Conservation (phyloP, 2,797 vertebrate genomes). For the Hapalemur alaotrensis region DNA sequence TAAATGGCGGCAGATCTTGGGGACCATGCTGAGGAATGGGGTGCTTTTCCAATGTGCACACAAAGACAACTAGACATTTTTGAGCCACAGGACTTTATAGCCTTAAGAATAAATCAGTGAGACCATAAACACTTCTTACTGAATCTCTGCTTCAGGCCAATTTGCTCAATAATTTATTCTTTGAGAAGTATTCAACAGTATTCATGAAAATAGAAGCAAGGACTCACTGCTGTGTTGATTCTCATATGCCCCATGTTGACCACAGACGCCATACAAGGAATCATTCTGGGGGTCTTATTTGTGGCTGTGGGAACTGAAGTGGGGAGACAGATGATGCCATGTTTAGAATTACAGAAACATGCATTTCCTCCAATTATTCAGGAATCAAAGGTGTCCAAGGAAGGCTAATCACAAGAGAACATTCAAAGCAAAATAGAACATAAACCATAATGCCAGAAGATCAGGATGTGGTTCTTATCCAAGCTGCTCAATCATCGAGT, state of each 20-base stretch:
- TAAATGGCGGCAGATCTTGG: not conserved
- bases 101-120: not conserved
- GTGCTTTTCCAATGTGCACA: not conserved
- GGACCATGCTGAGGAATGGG: not conserved
- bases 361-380: not conserved
- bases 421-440: slow-evolving; percentile 43
- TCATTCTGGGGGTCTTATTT: not conserved
- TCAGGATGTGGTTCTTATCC: not conserved
- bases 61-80: not conserved
- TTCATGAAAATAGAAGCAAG: not conserved
- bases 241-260: not conserved
- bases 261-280: not conserved
- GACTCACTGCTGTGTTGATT: not conserved
- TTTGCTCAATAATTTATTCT: slow-evolving; percentile 12
- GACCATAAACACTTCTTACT: not conserved
- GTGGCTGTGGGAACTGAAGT: not conserved
- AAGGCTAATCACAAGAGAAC: not conserved
- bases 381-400: not conserved
- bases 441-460: not conserved
- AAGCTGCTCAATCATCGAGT: not conserved
- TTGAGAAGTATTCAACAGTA: not conserved
- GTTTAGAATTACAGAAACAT: not conserved
- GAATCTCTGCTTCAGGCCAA: not conserved
- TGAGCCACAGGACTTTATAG: not conserved
- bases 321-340: not conserved